Conservation (phyloP, 2,888 invertebrate genomes). For the Caenorhabditis parvicauda region DNA sequence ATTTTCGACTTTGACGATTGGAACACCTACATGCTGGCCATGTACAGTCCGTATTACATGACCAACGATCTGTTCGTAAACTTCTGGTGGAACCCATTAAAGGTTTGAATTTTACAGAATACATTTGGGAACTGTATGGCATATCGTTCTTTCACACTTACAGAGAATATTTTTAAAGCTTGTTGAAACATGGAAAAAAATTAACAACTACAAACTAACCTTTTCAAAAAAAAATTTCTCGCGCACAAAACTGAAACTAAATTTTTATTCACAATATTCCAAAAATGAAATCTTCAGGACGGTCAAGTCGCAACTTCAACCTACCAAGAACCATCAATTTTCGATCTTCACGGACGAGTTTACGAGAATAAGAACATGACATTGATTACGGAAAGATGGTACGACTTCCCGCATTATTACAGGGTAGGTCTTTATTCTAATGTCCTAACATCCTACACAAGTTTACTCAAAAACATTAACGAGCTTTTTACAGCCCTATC, state of each 20-base stretch:
- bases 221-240: not conserved
- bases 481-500: slow-evolving; percentile 28
- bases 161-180: too few species aligned
- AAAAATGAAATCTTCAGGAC: slow-evolving; percentile 13
- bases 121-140: too few species aligned
- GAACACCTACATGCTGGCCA: slow-evolving; percentile 93
- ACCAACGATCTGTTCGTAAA: slow-evolving; percentile 69
- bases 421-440: slow-evolving; percentile 12
- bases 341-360: slow-evolving; percentile 59
- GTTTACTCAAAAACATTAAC: not conserved
- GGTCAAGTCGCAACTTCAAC: slow-evolving; percentile 51
- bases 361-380: slow-evolving; percentile 50
- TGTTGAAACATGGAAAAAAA: too few species aligned
- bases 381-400: slow-evolving; percentile 46
- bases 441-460: not conserved
- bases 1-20: slow-evolving; percentile 76
- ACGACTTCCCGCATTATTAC: slow-evolving; percentile 47
- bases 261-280: not conserved
- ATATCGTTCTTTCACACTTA: too few species aligned
- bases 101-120: not conserved
- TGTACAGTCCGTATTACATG: slow-evolving; percentile 82
- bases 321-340: slow-evolving; percentile 42
- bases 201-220: not conserved
- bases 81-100: slow-evolving; percentile 55
- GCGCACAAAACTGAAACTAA: not conserved